Evolutionary conservation across 2,888 invertebrate species (phyloP), one percentile per base, ranked within the genome.

Genomic region (Euclidia mi): DNA sequence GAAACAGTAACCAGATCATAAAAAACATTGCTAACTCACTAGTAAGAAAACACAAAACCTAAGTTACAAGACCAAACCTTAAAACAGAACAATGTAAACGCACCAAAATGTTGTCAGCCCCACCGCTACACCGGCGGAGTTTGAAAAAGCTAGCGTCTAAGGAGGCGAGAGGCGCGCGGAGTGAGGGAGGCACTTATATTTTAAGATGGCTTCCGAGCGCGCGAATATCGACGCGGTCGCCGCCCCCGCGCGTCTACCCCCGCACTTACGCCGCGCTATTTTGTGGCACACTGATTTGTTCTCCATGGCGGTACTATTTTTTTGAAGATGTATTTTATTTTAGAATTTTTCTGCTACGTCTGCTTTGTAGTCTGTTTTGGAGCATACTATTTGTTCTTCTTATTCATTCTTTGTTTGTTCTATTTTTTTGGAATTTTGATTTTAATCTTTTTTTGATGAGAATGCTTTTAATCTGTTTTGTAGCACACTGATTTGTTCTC

Each of bases 191-290:
- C 84, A 85, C 90, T 90, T 92, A 94, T 92, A 93, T 93, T 93
- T 92, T 92, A 94, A 94, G 94, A 94, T 93, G 94, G 93, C 94
- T 91, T 92, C 94, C 93, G 85, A 82, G 90, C 92, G 85, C 90
- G 88, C 87, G 89, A 87, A 84, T 93, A 93, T 92, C 91, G 93
- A 93, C 93, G 93, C 90, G 85, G 71, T 63, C 71, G 73, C 81
- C 49, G 78, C 77, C 64, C 81, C 81, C 83, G 70, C 78, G 61
- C 82, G 52, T 56, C 63, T 38, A 50, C 50, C 83, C 83, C 68
- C 78, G 65, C 81, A 56, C 75, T 77, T 78, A 76, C 82, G 81
- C 77, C 79, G 72, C 58, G 79, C 81, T 85, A 85, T 89, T 88
- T 88, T 82, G 78, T 65, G 62, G 78, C 76, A 69, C 72, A 65